Evolutionary conservation across 2,888 invertebrate genomes (phyloP).

Genomic region (Cinara cedri): DNA sequence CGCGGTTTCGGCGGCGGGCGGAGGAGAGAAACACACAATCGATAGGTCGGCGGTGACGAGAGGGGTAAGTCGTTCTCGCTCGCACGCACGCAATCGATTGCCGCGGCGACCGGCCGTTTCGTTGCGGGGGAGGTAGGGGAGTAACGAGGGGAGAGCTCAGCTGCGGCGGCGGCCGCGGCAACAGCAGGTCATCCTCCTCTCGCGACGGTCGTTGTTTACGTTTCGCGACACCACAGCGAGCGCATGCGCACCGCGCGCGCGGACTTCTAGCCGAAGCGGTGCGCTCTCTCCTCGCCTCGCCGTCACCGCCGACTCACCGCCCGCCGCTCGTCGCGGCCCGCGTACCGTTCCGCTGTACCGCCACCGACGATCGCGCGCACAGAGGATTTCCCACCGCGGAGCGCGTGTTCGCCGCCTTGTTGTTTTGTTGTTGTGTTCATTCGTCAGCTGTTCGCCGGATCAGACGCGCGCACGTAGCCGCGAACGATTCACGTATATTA

Average conservation of each 20-base stretch:
- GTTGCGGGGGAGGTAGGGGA: neutral
- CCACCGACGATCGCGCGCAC: neutral
- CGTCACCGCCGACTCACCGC: neutral
- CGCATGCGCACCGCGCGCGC: neutral
- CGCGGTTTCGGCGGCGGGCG: neutral
- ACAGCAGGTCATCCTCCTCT: constrained; percentile 55
- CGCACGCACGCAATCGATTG: constrained; percentile 39
- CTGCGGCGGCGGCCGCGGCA: constrained; percentile 38
- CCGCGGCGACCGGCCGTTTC: neutral
- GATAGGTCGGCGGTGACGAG: constrained; percentile 23
- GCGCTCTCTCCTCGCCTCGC: neutral
- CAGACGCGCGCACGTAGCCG: constrained; percentile 2
- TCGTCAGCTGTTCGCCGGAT: constrained; percentile 38
- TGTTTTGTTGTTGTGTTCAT: constrained; percentile 44
- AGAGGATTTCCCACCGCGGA: constrained; percentile 42
- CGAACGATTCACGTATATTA: neutral
- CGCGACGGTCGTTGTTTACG: constrained; percentile 45
- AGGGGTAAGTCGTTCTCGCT: constrained; percentile 11
- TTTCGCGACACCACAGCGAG: constrained; percentile 24
- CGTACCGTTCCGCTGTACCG: neutral
- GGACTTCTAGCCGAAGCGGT: neutral
- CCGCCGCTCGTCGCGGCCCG: neutral
- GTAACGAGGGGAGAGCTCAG: neutral
- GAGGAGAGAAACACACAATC: neutral
- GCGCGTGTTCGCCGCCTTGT: too few relatives aligned